A percentile compares a stretch with the other conserved stretches of the same genome.
Evolutionary conservation across 2,797 vertebrate species (phyloP).

Genomic region (Novumbra hubbsi): DNA sequence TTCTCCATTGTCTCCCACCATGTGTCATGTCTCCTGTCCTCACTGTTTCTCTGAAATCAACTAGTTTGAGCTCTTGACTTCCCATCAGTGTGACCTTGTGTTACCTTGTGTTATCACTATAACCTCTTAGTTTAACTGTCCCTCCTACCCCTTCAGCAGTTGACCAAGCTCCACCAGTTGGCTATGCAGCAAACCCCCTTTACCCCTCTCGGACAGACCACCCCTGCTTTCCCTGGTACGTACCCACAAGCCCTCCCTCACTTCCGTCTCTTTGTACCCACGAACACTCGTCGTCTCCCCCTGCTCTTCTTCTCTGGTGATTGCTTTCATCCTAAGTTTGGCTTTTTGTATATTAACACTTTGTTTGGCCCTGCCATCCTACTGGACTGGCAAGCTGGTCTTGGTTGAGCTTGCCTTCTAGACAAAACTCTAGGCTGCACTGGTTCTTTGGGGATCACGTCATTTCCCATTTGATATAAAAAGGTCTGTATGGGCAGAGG

Average conservation of each 20-base stretch:
- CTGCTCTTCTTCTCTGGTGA: conserved; percentile 57
- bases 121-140: conserved; percentile 99
- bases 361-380: conserved; percentile 26
- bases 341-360: conserved; percentile 23
- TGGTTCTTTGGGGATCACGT: conserved; percentile 8
- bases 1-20: conserved; percentile 71
- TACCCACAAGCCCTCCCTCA: conserved; percentile 87
- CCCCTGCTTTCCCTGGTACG: conserved; percentile 97
- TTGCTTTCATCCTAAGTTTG: conserved; percentile 51
- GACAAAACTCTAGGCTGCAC: conserved; percentile 5
- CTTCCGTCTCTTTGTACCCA: conserved; percentile 88
- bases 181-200: conserved; percentile 98
- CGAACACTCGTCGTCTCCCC: neutral
- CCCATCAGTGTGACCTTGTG: conserved; percentile 78
- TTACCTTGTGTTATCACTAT: conserved; percentile 82
- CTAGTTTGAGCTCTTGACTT: conserved; percentile 80
- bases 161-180: conserved; percentile 98
- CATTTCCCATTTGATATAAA: conserved; percentile 3
- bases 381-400: neutral
- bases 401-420: conserved; percentile 24
- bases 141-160: conserved; percentile 96
- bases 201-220: conserved; percentile 97
- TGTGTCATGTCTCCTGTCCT: conserved; percentile 82
- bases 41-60: conserved; percentile 68
- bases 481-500: neutral